These are phyloP conservation scores for Plagodis dolabraria DNA, from an alignment of 2,888 invertebrate species.

Conservation along the genomic window DNA sequence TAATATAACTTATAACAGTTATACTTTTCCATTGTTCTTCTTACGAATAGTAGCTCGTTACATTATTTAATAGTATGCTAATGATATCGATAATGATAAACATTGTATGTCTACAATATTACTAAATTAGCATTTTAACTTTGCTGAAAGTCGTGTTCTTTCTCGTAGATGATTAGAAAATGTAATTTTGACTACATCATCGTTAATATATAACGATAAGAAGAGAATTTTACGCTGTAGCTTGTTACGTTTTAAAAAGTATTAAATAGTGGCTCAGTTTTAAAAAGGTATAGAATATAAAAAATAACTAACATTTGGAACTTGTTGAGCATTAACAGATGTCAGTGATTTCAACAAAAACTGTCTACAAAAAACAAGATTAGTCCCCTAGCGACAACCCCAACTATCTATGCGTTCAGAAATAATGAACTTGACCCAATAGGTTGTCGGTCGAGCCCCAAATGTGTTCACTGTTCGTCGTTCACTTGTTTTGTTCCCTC, in stretches of 20 bases:
- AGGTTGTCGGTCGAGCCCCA: constrained; percentile 44
- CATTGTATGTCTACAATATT: no score
- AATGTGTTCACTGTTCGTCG: constrained; percentile 33
- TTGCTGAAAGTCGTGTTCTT: no score
- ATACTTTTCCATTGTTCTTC: no score
- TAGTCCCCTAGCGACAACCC: constrained; percentile 12
- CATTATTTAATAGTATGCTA: no score
- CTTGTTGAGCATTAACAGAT: constrained; percentile 15
- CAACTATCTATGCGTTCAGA: constrained; percentile 50
- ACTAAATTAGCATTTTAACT: no score
- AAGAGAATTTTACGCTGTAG: no score
- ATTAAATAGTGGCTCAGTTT: background rate
- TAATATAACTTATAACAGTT: no score
- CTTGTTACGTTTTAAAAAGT: background rate
- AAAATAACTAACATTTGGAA: background rate
- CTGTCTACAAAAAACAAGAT: constrained; percentile 11
- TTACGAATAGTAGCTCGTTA: no score
- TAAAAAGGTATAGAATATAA: background rate
- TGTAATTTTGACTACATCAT: no score
- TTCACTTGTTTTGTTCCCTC: constrained; percentile 30
- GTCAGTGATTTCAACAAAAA: constrained; percentile 7
- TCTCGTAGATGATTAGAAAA: no score
- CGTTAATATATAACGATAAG: no score
- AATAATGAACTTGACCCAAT: constrained; percentile 71
- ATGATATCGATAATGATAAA: no score